Percentiles rank a stretch among this genome's conserved stretches.
These are phyloP conservation scores for Drosophila orena DNA, from an alignment of 1,140 invertebrate genomes.

Conservation along the genomic window DNA sequence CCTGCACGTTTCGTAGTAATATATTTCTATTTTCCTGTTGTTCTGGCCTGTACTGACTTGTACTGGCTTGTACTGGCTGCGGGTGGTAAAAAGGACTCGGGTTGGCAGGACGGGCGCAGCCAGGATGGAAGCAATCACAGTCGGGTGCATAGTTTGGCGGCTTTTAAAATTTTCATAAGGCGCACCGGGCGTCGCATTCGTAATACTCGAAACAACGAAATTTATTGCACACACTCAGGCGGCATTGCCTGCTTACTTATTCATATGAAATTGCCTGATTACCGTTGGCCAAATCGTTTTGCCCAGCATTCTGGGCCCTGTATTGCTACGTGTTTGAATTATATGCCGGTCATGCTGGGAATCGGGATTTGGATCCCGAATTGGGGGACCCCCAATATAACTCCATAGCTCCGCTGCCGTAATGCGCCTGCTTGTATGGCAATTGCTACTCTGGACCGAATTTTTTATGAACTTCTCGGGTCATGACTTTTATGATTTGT, in stretches of 20 bases:
- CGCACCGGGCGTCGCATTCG: slow-evolving; percentile 58
- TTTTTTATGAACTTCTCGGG: slow-evolving; percentile 76
- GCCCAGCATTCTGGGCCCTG: slow-evolving; percentile 12
- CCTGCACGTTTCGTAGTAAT: slow-evolving; percentile 57
- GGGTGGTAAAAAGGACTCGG: neutral
- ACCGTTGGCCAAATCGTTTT: slow-evolving; percentile 55
- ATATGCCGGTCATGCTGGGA: slow-evolving; percentile 72
- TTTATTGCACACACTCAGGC: slow-evolving; percentile 78
- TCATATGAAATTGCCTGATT: slow-evolving; percentile 82
- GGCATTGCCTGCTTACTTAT: slow-evolving; percentile 73
- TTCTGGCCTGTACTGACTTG: slow-evolving; percentile 28
- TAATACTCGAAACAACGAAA: slow-evolving; percentile 61
- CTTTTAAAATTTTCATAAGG: slow-evolving; percentile 80
- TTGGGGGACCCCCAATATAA: neutral
- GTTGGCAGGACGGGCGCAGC: neutral
- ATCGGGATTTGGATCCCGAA: slow-evolving; percentile 43
- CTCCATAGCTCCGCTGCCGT: slow-evolving; percentile 23
- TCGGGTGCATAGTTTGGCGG: slow-evolving; percentile 69
- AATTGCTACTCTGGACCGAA: slow-evolving; percentile 73
- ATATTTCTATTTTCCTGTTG: slow-evolving; percentile 76
- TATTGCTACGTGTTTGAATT: slow-evolving; percentile 80
- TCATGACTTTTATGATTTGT: slow-evolving; percentile 81
- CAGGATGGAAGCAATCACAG: slow-evolving; percentile 59
- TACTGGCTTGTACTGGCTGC: slow-evolving; percentile 14
- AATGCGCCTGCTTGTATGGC: slow-evolving; percentile 77